These are phyloP conservation scores for Cosmia trapezina DNA, from an alignment of 2,888 invertebrate species.

Conservation along the genomic window DNA sequence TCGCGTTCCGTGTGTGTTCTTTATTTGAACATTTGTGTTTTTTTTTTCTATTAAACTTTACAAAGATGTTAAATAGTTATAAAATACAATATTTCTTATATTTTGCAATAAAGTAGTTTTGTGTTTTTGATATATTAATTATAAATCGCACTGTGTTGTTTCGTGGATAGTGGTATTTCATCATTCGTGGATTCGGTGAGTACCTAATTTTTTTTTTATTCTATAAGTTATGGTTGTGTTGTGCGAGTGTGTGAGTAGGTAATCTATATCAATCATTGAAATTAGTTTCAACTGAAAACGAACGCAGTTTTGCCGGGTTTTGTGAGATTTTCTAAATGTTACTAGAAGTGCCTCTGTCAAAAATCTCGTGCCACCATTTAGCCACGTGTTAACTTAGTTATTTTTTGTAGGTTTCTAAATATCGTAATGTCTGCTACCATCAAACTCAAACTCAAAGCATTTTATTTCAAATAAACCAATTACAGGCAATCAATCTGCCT, in stretches of 20 bases:
- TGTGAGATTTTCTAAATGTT: not conserved
- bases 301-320: not conserved
- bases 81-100: constrained; percentile 78
- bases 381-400: constrained; percentile 6
- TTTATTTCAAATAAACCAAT: too few relatives aligned
- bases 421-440: not conserved
- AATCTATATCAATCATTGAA: constrained; percentile 16
- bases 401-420: not conserved
- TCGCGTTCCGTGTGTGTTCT: constrained; percentile 29
- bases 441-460: too few relatives aligned
- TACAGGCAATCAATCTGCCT: too few relatives aligned
- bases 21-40: constrained; percentile 41
- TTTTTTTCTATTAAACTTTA: constrained; percentile 61
- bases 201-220: constrained; percentile 29
- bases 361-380: not conserved
- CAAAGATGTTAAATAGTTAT: constrained; percentile 73
- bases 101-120: constrained; percentile 80
- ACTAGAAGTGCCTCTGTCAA: not conserved
- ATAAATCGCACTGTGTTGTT: constrained; percentile 42
- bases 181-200: constrained; percentile 59
- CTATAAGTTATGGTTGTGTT: constrained; percentile 25
- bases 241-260: not conserved
- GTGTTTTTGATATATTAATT: constrained; percentile 24
- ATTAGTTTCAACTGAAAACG: constrained; percentile 23
- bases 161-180: constrained; percentile 42